Conservation (phyloP, 2,888 invertebrate species). For the Trachelus troglodyta region DNA sequence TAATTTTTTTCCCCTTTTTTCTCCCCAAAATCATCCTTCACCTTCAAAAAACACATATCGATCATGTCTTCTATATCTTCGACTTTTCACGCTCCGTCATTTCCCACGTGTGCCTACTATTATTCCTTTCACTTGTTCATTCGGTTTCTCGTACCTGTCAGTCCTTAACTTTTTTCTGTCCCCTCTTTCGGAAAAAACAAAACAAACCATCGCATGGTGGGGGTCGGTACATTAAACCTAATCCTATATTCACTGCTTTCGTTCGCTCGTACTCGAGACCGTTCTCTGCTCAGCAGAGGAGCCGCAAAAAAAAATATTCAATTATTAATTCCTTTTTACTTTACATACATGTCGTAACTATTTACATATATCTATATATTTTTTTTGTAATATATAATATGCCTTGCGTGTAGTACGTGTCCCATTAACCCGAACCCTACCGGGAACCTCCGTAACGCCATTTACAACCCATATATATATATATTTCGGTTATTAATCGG, state of each 20-base stretch:
- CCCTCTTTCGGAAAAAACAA: background rate
- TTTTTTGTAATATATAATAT: conserved; percentile 2
- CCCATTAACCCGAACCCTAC: background rate
- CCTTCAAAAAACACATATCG: background rate
- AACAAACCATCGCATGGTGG: background rate
- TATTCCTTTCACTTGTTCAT: background rate
- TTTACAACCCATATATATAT: background rate
- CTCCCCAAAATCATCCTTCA: background rate
- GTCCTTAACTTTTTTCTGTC: background rate
- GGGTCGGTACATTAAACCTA: conserved; percentile 30
- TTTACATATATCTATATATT: conserved; percentile 4
- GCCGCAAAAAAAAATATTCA: conserved; percentile 31
- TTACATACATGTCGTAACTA: background rate
- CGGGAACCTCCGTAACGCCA: background rate
- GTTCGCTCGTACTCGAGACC: conserved; percentile 21
- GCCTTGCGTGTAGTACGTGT: background rate
- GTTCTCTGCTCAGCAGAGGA: conserved; percentile 43
- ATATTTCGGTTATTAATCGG: background rate
- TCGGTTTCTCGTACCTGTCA: background rate
- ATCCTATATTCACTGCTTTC: conserved; percentile 34
- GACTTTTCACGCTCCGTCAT: conserved; percentile 10
- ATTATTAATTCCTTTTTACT: background rate
- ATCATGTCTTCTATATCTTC: conserved; percentile 2
- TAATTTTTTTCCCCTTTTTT: background rate
- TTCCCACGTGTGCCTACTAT: background rate